Conservation (phyloP, 2,888 invertebrate species). For the Dicranocentrus wangi region DNA sequence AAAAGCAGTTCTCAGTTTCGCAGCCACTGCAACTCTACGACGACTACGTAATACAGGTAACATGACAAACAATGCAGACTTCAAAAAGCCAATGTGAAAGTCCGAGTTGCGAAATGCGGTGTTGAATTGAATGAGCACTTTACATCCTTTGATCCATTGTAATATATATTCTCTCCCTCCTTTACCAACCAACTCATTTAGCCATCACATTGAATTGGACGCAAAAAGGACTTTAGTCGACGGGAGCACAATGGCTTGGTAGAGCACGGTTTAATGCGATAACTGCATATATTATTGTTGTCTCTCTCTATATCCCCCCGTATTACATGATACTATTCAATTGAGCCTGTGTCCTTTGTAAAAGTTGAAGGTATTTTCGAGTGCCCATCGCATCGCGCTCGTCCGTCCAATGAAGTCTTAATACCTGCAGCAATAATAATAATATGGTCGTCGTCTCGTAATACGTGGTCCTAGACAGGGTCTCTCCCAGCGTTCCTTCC, state of each 20-base stretch:
- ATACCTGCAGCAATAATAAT: neutral
- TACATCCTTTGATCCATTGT: constrained; percentile 46
- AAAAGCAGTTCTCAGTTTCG: too few species aligned
- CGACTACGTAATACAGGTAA: constrained; percentile 18
- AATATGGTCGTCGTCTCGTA: neutral
- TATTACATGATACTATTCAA: too few species aligned
- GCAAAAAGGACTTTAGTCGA: constrained; percentile 29
- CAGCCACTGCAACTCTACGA: too few species aligned
- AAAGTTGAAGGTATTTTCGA: neutral
- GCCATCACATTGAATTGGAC: constrained; percentile 61
- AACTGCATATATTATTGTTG: too few species aligned
- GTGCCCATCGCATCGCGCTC: too few species aligned
- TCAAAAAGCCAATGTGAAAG: constrained; percentile 69
- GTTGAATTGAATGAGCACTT: constrained; percentile 45
- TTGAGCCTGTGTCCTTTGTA: too few species aligned
- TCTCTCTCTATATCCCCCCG: too few species aligned
- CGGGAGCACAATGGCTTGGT: neutral
- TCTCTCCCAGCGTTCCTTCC: too few species aligned
- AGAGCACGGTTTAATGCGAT: constrained; percentile 45
- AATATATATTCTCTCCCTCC: too few species aligned
- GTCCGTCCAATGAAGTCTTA: too few species aligned
- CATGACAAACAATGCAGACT: constrained; percentile 3
- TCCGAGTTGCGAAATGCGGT: constrained; percentile 69
- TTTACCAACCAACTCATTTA: too few species aligned
- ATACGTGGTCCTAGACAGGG: too few species aligned